Percentiles rank a stretch among this genome's conserved stretches.
phyloP scores from a whole-genome alignment of 2,888 invertebrate genomes.

The Dilophus febrilis region DNA sequence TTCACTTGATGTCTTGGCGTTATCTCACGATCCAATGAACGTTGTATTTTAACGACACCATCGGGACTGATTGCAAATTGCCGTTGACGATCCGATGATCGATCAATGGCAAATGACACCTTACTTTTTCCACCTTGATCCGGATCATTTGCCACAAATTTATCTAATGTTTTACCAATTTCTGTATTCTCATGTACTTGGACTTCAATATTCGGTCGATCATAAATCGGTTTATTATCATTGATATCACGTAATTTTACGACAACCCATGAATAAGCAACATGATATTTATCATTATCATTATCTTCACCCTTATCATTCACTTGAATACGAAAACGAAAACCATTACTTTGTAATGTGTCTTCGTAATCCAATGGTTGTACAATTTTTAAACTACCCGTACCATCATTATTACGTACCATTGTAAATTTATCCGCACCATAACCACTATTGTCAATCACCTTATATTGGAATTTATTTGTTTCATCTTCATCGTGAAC shows the following conservation, averaged over 20 bases:
- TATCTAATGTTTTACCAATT: slow-evolving; percentile 77
- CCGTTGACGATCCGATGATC: slow-evolving; percentile 78
- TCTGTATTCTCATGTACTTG: slow-evolving; percentile 84
- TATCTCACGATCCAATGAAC: slow-evolving; percentile 83
- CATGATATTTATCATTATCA: slow-evolving; percentile 93
- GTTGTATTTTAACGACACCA: slow-evolving; percentile 86
- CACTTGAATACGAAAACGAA: slow-evolving; percentile 85
- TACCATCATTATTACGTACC: slow-evolving; percentile 91
- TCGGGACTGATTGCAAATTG: slow-evolving; percentile 91
- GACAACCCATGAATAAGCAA: slow-evolving; percentile 89
- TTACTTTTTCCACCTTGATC: slow-evolving; percentile 90
- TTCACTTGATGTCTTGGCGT: slow-evolving; percentile 92
- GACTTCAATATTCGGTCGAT: slow-evolving; percentile 82
- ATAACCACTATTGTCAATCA: slow-evolving; percentile 84
- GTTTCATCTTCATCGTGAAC: slow-evolving; percentile 94
- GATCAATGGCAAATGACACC: slow-evolving; percentile 80
- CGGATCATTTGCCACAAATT: slow-evolving; percentile 88
- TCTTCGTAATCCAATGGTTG: slow-evolving; percentile 93
- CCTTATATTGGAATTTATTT: slow-evolving; percentile 90
- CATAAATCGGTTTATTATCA: slow-evolving; percentile 93
- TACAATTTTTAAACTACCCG: slow-evolving; percentile 86
- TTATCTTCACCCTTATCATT: slow-evolving; percentile 90
- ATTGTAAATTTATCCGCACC: slow-evolving; percentile 94
- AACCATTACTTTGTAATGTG: slow-evolving; percentile 84
- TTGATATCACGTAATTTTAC: slow-evolving; percentile 88